Evolutionary conservation across 2,888 invertebrate genomes (phyloP), one percentile per base, ranked within the genome.

Genomic region (Nesidiocoris tenuis): DNA sequence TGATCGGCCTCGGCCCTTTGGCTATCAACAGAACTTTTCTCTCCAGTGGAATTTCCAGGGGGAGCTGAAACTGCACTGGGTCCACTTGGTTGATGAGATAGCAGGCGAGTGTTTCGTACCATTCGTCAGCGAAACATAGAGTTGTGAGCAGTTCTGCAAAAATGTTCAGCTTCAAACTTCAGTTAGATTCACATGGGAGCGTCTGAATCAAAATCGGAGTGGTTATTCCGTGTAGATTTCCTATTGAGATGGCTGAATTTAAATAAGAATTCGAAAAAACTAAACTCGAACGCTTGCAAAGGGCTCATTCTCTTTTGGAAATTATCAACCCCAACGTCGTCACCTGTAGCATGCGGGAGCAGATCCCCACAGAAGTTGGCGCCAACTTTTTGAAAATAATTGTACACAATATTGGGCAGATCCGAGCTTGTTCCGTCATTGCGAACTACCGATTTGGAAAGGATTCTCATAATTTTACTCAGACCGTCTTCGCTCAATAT

Each of bases 51-150:
- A 39, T 72, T 5, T 39, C 72, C 1, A 5, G 24, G 1, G 72
- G 72, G 54, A 72, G 55, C 23, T 16, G 1, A 19, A n/a, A 25
- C 2, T 61, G 5, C 63, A 23, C 39, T 9, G 24, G 7, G 2
- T 72, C 61, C 19, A 72, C 63, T 54, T 39, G 61, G 2, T 19
- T 24, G 25, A 72, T 63, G 0, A 72, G 54, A 17, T 17, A 18
- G 39, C 63, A 63, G 19, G 74, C 74, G 12, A 74, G 57, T 12
- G 9, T 21, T 19, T 56, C 74, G 25, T 74, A 65, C 74, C 74
- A 74, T 1, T 22, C 5, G 3, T 72, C 72, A n/a, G 54, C n/a
- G n/a, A 39, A 19, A 23, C 72, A 63, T 18, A 72, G 12, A 0
- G n/a, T 5, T 16, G 1, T 18, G 1, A 72, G 72, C 23, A 72